Evolutionary conservation across 2,888 invertebrate genomes (phyloP), one percentile per base, ranked within the genome.

Genomic region (Pollenia labialis): DNA sequence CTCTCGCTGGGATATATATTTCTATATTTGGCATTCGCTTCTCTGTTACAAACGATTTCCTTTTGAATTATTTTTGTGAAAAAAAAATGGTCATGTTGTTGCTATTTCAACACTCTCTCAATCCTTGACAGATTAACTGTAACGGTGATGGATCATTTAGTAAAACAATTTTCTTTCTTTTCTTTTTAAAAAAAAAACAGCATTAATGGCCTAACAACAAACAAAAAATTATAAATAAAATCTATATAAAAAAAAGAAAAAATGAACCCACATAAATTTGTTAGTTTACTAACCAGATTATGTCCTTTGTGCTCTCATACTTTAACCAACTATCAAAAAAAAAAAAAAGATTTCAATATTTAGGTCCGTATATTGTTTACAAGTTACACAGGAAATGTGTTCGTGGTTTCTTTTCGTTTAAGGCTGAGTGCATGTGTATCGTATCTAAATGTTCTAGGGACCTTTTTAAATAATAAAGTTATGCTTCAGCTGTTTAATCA

Each of bases 91-190:
- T 48, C 18, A 14, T 81, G 18, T 76, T 72, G 42, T 46, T 42
- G 52, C 60, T 89, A 89, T 88, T 71, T 81, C 81, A 54, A 72
- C 81, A 81, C 64, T 81, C 64, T 69, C 40, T 64, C 64, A n/a
- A 46, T 9, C 88, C 87, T 86, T 91, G 92, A 91, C 90, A 90
- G 90, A 92, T 91, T 91, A 90, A 90, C 91, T 91, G 92, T 91
- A 90, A 91, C 92, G 89, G 91, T 92, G 92, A 92, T 91, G 91
- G 92, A 91, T 92, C 92, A 91, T 92, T 92, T 91, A 90, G 91
- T 90, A 90, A 90, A 92, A 91, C 90, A 91, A 90, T 90, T 92
- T 90, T 64, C 69, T 54, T 62, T 40, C 40, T 58, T 42, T 50
- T 48, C 11, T 18, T 18, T 62, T 42, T 2, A 23, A 23, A 32